Evolutionary conservation across 2,797 vertebrate species (phyloP), one percentile per base, ranked within the genome.

Genomic region (Uromys caudimaculatus): DNA sequence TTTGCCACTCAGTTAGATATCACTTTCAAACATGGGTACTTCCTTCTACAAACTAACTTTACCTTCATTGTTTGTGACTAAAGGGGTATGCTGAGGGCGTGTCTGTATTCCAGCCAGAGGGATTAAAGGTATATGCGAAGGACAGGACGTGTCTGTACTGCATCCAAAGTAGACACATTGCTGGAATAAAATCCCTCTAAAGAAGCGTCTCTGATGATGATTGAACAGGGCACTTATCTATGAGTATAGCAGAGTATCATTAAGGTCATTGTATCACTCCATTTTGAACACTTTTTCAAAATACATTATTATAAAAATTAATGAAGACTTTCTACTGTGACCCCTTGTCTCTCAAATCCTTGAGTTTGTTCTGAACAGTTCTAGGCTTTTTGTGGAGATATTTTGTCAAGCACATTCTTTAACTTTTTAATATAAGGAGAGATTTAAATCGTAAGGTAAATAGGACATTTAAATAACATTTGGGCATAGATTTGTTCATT

Each of bases 391-490:
- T 82, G 1, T 12, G 19, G 27, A 73, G 23, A 91, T 77, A 3
- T 86, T 97, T 97, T 38, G 8, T 47, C 29, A 90, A 23, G 71
- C 8, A 73, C 14, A 9, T 81, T 38, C 38, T 94, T 88, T 60
- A 14, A 64, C 78, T 94, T 41, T 62, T 84, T 60, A 23, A 67
- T 78, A 93, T 90, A 83, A 85, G 44, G 35, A 77, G 71, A 89
- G 19, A 78, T 52, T 71, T 94, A 81, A 32, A 38, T 92, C 41
- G 41, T 89, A 91, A 67, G 64, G 75, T 27, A 95, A 95, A 76
- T 85, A 94, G 89, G 32, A 21, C 24, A 60, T 75, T 52, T 64
- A 89, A 93, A 67, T 89, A 89, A 94, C 32, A 13, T 7, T 60
- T 88, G 79, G 60, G 6, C 24, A 81, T 19, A 58, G 54, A 82